Evolutionary conservation across 2,113 vertebrate genomes (phyloP).

Genomic region (Petrocephalus zakoni): DNA sequence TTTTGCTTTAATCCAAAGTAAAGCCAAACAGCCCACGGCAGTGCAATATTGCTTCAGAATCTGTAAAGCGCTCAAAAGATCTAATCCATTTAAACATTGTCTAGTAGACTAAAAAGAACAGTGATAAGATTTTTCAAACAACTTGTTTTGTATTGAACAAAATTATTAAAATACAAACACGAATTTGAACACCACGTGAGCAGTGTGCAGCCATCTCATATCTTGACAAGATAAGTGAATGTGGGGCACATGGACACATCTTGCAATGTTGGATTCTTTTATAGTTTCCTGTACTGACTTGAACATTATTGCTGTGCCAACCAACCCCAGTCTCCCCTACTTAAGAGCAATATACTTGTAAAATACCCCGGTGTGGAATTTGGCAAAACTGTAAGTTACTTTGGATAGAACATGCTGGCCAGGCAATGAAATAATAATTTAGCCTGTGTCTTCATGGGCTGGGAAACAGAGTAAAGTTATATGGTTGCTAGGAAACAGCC

Average conservation of each 20-base stretch:
- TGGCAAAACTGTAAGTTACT: not conserved
- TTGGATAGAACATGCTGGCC: constrained; percentile 3
- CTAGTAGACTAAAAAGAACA: not conserved
- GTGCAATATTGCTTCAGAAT: not conserved
- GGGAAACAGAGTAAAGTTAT: constrained; percentile 1
- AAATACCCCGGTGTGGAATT: not conserved
- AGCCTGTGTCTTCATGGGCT: not conserved
- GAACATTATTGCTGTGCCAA: not conserved
- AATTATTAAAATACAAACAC: no score
- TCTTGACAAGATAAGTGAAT: no score
- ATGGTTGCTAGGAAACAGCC: constrained; percentile 3
- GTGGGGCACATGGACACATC: not conserved
- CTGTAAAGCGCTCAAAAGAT: not conserved
- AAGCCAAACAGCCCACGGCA: not conserved
- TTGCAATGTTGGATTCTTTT: not conserved
- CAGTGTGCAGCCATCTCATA: no score
- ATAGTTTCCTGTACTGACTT: not conserved
- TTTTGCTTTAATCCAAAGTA: not conserved
- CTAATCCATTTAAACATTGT: not conserved
- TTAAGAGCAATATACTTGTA: not conserved
- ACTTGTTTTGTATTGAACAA: no score
- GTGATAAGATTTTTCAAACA: not conserved
- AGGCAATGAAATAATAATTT: not conserved
- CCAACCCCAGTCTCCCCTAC: not conserved
- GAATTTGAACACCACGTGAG: no score